Conservation (phyloP, 1,140 invertebrate species). For the Brachionus angularis region DNA sequence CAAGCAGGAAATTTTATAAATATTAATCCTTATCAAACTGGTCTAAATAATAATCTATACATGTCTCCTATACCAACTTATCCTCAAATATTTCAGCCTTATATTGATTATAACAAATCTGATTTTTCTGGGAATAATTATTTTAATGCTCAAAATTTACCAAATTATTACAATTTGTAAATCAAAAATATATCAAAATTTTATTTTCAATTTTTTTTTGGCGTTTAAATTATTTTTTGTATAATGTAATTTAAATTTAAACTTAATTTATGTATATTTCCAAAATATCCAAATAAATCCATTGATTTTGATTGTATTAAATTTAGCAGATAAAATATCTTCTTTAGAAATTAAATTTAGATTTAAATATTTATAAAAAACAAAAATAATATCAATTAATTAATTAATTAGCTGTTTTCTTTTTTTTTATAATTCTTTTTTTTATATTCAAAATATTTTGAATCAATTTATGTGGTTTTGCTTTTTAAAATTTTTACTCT, state of each 20-base stretch:
- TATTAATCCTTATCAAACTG: not conserved
- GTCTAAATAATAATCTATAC: conserved; percentile 11
- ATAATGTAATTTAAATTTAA: conserved; percentile 43
- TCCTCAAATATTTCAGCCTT: conserved; percentile 28
- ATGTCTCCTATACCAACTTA: conserved; percentile 17
- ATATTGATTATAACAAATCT: conserved; percentile 19
- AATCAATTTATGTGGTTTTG: too few species aligned
- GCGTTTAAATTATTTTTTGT: conserved; percentile 43
- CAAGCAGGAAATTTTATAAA: not conserved
- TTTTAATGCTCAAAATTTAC: conserved; percentile 19
- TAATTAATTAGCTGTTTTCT: too few species aligned
- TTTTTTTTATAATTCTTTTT: too few species aligned
- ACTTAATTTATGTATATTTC: conserved; percentile 39
- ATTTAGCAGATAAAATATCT: too few species aligned
- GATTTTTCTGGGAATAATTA: conserved; percentile 19
- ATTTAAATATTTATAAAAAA: too few species aligned
- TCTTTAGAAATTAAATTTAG: too few species aligned
- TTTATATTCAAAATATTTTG: too few species aligned
- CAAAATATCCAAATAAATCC: conserved; percentile 26
- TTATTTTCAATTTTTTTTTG: too few species aligned
- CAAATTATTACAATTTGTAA: not conserved
- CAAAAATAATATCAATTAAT: too few species aligned
- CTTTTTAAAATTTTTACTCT: too few species aligned
- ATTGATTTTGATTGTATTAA: conserved; percentile 18
- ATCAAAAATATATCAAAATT: not conserved